Evolutionary conservation across 1,140 invertebrate genomes (phyloP), one percentile per base, ranked within the genome.

Genomic region (Lutraria rhynchaena): DNA sequence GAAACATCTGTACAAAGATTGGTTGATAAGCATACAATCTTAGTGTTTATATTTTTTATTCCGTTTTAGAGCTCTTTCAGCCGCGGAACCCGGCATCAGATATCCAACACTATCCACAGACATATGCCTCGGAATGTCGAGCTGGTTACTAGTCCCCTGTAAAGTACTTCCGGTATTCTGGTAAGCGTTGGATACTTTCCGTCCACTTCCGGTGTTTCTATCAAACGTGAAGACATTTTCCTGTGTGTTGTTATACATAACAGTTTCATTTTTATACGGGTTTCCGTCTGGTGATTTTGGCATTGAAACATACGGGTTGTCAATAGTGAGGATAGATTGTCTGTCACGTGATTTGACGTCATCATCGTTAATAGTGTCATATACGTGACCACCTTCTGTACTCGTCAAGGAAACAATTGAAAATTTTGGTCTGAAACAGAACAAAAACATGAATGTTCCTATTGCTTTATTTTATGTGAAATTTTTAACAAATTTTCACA

Each of bases 121-220:
- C 63, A 67, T 67, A 44, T 67, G 63, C 33, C 63, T 67, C 46
- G 63, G 63, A n/a, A 67, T 41, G 17, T 29, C 22, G 1, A 67
- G 44, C 4, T 17, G 31, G 27, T 46, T 46, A 51, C 41, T 31
- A 27, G 7, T 29, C 7, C 7, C 22, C 11, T 27, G 3, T 41
- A 15, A 41, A 7, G 37, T 7, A 19, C 27, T 22, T 33, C 58
- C 33, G 1, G 27, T 49, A 49, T 67, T 67, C 7, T 29, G 27
- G 29, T 67, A 67, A 11, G 63, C 63, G 63, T 49, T 49, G n/a
- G 63, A 67, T 13, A 49, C 41, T 24, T 67, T 67, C n/a, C 63
- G 22, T 7, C 44, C 37, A 22, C 44, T 17, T 3, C 35, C 13
- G 35, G 35, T 22, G n/a, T 9, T 22, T 9, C 22, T 63, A 19